These are phyloP conservation scores for Aphyosemion australe DNA, from an alignment of 2,113 vertebrate species.

Conservation along the genomic window DNA sequence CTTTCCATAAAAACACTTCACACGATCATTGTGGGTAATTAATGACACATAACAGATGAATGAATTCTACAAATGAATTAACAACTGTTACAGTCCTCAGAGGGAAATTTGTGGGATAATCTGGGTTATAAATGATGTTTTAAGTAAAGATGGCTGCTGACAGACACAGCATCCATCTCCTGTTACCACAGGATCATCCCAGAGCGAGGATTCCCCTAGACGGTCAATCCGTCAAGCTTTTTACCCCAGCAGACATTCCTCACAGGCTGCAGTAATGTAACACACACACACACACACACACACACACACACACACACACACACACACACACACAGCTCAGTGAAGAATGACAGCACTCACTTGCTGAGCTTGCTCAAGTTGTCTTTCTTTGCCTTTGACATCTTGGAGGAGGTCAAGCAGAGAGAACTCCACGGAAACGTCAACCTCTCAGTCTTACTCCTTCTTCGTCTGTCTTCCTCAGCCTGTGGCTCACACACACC, in stretches of 20 bases:
- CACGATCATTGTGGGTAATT: too few species aligned
- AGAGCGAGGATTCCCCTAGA: too few species aligned
- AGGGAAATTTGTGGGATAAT: too few species aligned
- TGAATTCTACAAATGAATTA: too few species aligned
- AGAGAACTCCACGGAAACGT: conserved; percentile 34
- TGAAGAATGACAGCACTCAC: conserved; percentile 54
- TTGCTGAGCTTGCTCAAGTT: conserved; percentile 62
- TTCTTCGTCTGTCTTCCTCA: conserved; percentile 39
- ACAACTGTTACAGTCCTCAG: too few species aligned
- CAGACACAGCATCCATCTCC: too few species aligned
- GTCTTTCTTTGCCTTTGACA: conserved; percentile 71
- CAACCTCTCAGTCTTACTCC: conserved; percentile 39
- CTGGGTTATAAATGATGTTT: too few species aligned
- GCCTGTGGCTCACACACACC: conserved; percentile 36
- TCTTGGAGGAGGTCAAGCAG: conserved; percentile 49
- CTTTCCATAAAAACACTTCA: too few species aligned
- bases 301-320: conserved; percentile 6
- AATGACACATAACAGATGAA: too few species aligned
- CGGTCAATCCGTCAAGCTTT: accelerated
- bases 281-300: conserved; percentile 38
- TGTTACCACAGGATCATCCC: not conserved
- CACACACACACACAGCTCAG: conserved; percentile 20
- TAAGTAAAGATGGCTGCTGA: too few species aligned
- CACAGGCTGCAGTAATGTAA: not conserved
- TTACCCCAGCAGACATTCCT: not conserved